Base-by-base conservation (phyloP, 2,888 invertebrate genomes). In the Scaptodrosophila latifasciaeformis region DNA sequence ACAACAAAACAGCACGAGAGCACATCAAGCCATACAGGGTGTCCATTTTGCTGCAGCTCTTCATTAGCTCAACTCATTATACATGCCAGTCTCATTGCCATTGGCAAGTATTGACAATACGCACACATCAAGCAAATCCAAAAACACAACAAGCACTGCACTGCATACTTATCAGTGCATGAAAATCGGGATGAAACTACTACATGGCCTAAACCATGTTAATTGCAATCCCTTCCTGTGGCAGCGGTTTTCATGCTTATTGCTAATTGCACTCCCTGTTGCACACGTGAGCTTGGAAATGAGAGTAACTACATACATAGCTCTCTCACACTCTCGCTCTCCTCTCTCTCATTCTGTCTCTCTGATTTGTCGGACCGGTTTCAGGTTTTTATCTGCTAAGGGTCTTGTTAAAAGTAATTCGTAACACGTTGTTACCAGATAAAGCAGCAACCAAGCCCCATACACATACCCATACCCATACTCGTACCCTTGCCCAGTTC, bases 351-450 rank as follows among this genome's bases (percentile, higher is more conserved):
- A 30, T n/a, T 12, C 24, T 48, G 45, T 49, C 49, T 49, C 43
- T 55, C 30, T n/a, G 13, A 30, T 12, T 30, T 57, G 47, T 46
- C 24, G 18, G 50, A 67, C 81, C 71, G 78, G 81, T 75, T 70
- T 70, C 63, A 59, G 64, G 63, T 67, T 78, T 71, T 83, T 83
- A 83, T 83, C 84, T 82, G 72, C 80, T 83, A 84, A 84, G 83
- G 82, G 83, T 79, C 84, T 83, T 83, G 83, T 83, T 83, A 84
- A 84, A 83, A 79, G 83, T 83, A 83, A 83, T 83, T 83, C 83
- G 83, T 83, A 83, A 84, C 84, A 83, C 84, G 84, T 84, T 83
- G 84, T 83, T 83, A 82, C 81, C 77, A 83, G 83, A 83, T 83
- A 83, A 84, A 76, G 82, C 81, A 66, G 76, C 6, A 29, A 17